Percentiles rank a stretch among this genome's conserved stretches.
phyloP scores from a whole-genome alignment of 2,888 invertebrate species.

The Punctoribates punctum region DNA sequence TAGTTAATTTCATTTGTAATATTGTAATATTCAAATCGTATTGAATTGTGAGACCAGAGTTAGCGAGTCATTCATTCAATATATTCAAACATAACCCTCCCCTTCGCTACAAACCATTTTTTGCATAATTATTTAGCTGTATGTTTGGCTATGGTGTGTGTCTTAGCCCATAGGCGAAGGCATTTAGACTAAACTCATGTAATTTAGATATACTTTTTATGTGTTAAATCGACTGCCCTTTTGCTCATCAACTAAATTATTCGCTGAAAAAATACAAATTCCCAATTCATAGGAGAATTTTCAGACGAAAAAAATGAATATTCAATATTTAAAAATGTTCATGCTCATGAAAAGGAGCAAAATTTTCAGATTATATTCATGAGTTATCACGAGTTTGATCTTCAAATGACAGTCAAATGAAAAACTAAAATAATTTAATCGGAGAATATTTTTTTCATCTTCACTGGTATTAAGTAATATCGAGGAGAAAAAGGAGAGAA shows the following conservation, averaged over 20 bases:
- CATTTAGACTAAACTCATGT: background rate
- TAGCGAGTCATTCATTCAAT: slow-evolving; percentile 4
- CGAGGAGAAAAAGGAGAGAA: too few relatives aligned
- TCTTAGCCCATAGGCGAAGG: slow-evolving; percentile 11
- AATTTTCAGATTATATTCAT: too few relatives aligned
- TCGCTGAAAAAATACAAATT: background rate
- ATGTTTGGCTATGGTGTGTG: background rate
- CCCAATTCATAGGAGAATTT: too few relatives aligned
- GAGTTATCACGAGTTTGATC: too few relatives aligned
- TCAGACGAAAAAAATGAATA: too few relatives aligned
- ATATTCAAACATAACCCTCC: slow-evolving; percentile 18
- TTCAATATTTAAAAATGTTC: too few relatives aligned
- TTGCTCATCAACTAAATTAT: background rate
- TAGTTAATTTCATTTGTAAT: slow-evolving; percentile 21
- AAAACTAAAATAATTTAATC: background rate
- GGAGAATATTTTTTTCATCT: background rate
- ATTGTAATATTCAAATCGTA: background rate
- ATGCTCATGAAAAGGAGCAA: too few relatives aligned
- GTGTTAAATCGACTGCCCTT: background rate
- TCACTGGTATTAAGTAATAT: too few relatives aligned
- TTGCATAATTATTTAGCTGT: background rate
- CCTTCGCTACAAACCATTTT: background rate
- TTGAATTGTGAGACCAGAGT: background rate
- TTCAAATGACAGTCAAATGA: background rate
- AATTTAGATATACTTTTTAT: slow-evolving; percentile 1